Conservation (phyloP, 2,113 vertebrate genomes). For the Scopus umbretta region DNA sequence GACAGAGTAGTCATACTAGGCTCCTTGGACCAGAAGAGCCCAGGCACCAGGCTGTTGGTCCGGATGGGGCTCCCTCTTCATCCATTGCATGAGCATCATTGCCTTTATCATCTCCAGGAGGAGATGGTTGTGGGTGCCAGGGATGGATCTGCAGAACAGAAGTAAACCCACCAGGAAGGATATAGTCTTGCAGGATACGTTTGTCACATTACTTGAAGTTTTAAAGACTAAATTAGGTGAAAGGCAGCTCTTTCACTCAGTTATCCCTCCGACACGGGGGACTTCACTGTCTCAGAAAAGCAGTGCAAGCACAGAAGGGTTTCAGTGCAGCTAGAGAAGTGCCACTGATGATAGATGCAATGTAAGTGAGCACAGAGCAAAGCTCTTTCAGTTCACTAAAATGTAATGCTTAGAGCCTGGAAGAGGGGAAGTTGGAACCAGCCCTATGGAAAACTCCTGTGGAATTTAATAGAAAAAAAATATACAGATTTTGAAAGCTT, state of each 20-base stretch:
- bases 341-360: neutral
- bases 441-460: neutral
- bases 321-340: neutral
- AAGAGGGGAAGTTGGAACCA: neutral
- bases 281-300: neutral
- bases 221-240: neutral
- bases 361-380: neutral
- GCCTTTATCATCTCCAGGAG: neutral
- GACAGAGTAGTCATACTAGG: neutral
- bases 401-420: neutral
- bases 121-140: neutral
- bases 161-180: neutral
- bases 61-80: neutral
- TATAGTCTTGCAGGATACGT: neutral
- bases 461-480: slow-evolving; percentile 28
- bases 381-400: neutral
- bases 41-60: neutral
- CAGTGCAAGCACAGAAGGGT: neutral
- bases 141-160: neutral
- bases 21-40: neutral
- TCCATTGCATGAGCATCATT: neutral
- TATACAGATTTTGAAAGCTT: neutral
- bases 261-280: neutral
- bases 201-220: neutral
- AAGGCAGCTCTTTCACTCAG: neutral